phyloP scores from a whole-genome alignment of 2,888 invertebrate genomes.

The Bedellia somnulentella region DNA sequence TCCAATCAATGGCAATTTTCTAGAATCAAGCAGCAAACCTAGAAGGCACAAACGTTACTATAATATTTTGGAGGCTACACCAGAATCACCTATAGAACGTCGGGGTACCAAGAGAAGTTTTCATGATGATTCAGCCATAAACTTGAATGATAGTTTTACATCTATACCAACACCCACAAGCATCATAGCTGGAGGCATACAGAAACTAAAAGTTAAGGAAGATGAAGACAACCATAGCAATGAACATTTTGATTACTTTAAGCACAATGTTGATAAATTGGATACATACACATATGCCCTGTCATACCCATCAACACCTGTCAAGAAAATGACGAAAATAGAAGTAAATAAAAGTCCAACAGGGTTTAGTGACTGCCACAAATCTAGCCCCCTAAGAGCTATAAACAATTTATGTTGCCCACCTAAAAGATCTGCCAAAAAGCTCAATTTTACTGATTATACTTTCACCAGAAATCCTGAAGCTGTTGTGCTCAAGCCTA shows the following conservation, averaged over 20 bases:
- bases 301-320: constrained; percentile 40
- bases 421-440: constrained; percentile 29
- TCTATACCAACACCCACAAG: constrained; percentile 38
- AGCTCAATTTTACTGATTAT: constrained; percentile 36
- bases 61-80: neutral
- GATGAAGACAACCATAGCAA: constrained; percentile 4
- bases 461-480: constrained; percentile 34
- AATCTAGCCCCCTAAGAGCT: constrained; percentile 9
- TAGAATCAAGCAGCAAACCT: neutral
- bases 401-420: constrained; percentile 15
- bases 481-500: constrained; percentile 19
- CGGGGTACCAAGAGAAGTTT: constrained; percentile 32
- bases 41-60: neutral
- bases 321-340: constrained; percentile 28
- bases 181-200: constrained; percentile 37
- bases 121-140: constrained; percentile 23
- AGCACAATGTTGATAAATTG: neutral
- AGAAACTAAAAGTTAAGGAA: constrained; percentile 36
- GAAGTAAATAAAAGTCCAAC: constrained; percentile 24
- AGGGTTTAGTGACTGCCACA: constrained; percentile 4
- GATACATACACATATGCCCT: constrained; percentile 13
- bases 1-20: neutral
- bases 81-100: constrained; percentile 24
- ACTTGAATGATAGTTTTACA: constrained; percentile 14
- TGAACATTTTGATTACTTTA: neutral